Conservation (phyloP, 1,140 invertebrate species). For the Helicoverpa armigera region DNA sequence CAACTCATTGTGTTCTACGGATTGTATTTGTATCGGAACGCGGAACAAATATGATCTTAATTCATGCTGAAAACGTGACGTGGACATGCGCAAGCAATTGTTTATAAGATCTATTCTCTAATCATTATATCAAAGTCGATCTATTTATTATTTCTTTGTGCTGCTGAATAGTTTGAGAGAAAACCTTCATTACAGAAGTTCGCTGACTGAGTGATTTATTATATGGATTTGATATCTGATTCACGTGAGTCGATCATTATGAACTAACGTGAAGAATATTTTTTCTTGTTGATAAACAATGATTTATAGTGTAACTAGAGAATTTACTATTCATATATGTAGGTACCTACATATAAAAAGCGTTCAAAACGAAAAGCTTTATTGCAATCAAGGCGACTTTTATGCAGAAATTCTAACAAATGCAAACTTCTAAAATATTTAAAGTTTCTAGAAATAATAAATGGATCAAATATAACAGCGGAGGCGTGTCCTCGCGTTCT, state of each 20-base stretch:
- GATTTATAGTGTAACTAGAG: neutral
- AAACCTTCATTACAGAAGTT: neutral
- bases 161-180: neutral
- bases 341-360: no score
- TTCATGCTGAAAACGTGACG: neutral
- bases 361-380: no score
- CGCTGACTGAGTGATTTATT: neutral
- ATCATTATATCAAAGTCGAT: constrained; percentile 13
- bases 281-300: neutral
- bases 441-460: no score
- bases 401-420: neutral
- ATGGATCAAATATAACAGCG: neutral
- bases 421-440: neutral
- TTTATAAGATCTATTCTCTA: neutral
- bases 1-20: neutral
- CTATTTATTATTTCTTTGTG: constrained; percentile 2
- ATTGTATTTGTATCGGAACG: neutral
- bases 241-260: neutral
- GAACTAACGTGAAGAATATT: neutral
- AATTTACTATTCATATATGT: no score
- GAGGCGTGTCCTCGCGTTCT: neutral
- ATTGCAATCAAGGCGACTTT: no score
- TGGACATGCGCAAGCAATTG: neutral
- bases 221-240: neutral
- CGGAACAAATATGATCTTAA: constrained; percentile 1